Evolutionary conservation across 92 coral and sea anemone species (phyloP), one percentile per base, ranked within the genome.

Genomic region (Bergia puertoricense): DNA sequence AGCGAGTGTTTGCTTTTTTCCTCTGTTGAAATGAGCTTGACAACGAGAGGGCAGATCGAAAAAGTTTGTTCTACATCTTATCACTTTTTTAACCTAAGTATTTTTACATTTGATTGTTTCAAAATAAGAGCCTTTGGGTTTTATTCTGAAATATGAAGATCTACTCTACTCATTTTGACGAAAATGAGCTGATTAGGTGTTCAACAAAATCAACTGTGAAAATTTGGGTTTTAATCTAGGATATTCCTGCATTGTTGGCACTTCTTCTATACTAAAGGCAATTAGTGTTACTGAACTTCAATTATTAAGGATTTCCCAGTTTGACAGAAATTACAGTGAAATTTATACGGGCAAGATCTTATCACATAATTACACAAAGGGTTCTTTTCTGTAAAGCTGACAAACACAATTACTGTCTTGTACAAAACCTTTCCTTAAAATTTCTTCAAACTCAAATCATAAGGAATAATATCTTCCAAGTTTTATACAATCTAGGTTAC

Each of bases 401-500:
- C 79, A 84, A 54, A 43, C 36, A 13, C 43, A 43, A 42, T 4
- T 74, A 8, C 54, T 84, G 59, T 84, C 75, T 46, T 67, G 85
- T 15, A 46, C 57, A 84, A 80, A 80, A 16, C 6, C 44, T 54
- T 37, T 5, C 20, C 8, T 45, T 78, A 69, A 67, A 67, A n/a
- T 14, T 69, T 48, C 23, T 65, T 30, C 65, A 51, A 69, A 69
- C 68, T 71, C 62, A 42, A 82, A 84, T 84, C 45, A 84, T 37
- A 46, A 7, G 87, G 23, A 75, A 75, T 23, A 84, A 84, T 44
- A 50, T 36, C 22, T 84, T 69, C 22, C 11, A 66, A 36, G 72
- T 80, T 84, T 84, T 76, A 71, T 84, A 84, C 87, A 84, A 54
- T 46, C 65, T 20, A 18, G 42, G 62, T 84, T 69, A 30, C 40